phyloP scores from a whole-genome alignment of 2,797 vertebrate species.

The Acanthornis magna region DNA sequence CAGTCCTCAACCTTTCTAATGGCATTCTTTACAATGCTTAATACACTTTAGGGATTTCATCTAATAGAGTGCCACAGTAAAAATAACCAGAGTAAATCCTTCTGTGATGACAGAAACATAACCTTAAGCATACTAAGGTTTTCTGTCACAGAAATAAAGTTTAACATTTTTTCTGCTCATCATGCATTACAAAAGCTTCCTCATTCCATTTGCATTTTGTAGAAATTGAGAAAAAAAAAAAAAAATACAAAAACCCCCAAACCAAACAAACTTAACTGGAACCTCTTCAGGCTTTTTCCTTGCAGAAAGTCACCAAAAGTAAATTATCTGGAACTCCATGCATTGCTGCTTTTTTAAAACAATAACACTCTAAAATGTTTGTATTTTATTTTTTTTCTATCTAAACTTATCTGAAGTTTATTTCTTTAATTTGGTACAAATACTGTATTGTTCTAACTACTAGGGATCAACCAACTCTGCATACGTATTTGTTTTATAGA shows the following conservation, averaged over 20 bases:
- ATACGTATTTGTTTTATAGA: background rate
- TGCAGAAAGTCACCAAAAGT: background rate
- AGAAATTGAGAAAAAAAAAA: background rate
- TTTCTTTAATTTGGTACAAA: background rate
- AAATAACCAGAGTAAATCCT: background rate
- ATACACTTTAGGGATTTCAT: background rate
- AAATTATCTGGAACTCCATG: background rate
- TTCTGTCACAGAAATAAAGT: background rate
- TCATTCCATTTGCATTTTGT: background rate
- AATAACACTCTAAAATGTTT: background rate
- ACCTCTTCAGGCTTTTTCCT: background rate
- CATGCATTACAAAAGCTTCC: background rate
- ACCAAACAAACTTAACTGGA: background rate
- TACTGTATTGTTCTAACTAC: background rate
- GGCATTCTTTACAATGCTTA: background rate
- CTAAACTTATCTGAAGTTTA: background rate
- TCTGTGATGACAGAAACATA: background rate
- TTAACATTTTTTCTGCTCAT: background rate
- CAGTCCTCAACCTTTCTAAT: background rate
- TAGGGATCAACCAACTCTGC: background rate
- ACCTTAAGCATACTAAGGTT: background rate
- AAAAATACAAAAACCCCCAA: rapidly evolving
- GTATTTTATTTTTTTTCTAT: background rate
- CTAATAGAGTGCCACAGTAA: background rate
- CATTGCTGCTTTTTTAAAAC: background rate